A percentile compares a stretch with the other conserved stretches of the same genome.
These are phyloP conservation scores for Gastracanthus pulcherrimus DNA, from an alignment of 2,888 invertebrate species.

Conservation along the genomic window DNA sequence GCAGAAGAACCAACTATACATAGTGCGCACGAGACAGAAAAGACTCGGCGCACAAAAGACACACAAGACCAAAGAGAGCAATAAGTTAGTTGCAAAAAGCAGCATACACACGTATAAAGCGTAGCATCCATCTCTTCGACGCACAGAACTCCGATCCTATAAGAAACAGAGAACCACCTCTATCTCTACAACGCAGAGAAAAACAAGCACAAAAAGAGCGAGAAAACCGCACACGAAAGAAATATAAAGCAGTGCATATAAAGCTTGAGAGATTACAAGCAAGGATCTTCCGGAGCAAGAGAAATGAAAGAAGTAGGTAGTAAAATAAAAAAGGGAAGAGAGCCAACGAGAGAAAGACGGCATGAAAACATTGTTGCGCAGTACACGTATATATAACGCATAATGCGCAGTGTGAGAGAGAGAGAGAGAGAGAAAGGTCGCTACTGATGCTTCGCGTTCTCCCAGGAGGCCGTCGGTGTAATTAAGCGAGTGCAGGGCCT, in stretches of 20 bases:
- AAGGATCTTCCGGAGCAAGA: constrained; percentile 43
- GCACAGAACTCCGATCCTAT: too few species aligned
- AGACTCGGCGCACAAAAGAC: not conserved
- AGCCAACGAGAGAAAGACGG: constrained; percentile 51
- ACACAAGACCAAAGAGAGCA: not conserved
- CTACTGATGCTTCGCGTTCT: constrained; percentile 70
- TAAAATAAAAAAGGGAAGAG: constrained; percentile 36
- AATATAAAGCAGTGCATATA: constrained; percentile 39
- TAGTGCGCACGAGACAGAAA: not conserved
- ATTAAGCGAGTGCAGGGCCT: constrained; percentile 78
- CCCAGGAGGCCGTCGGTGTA: constrained; percentile 76
- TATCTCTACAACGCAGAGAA: constrained; percentile 13
- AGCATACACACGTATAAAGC: not conserved
- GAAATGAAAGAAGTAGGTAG: constrained; percentile 44
- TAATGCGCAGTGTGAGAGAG: constrained; percentile 55
- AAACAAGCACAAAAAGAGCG: constrained; percentile 5
- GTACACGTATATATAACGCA: too few species aligned
- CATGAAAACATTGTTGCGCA: constrained; percentile 57
- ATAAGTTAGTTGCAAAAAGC: not conserved
- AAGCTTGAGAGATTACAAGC: constrained; percentile 41
- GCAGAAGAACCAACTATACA: not conserved
- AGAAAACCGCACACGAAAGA: not conserved
- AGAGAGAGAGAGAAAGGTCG: constrained; percentile 67
- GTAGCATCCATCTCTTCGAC: too few species aligned
- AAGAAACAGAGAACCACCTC: too few species aligned